These are phyloP conservation scores for Epizoanthus illoricatus DNA, from an alignment of 92 coral and sea anemone species.

Conservation along the genomic window DNA sequence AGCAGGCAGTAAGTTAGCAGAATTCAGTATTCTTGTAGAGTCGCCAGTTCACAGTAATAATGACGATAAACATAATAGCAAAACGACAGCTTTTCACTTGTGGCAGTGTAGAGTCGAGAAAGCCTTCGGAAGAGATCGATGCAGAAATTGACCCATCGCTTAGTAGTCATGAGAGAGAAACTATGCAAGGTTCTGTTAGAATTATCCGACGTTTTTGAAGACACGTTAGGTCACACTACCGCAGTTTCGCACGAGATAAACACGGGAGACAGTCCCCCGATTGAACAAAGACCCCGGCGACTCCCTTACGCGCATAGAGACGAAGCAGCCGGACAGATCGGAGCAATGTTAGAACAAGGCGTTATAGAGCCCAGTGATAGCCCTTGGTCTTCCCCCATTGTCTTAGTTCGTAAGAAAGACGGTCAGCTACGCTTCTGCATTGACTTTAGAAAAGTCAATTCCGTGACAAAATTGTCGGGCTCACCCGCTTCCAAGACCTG, in stretches of 20 bases:
- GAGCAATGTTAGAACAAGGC: conserved; percentile 44
- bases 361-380: conserved; percentile 45
- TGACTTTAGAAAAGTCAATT: conserved; percentile 5
- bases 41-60: neutral
- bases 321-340: conserved; percentile 35
- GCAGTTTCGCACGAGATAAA: neutral
- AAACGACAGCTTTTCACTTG: neutral
- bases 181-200: conserved; percentile 1
- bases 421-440: conserved; percentile 48
- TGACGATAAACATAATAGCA: neutral
- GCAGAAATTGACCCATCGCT: conserved; percentile 28
- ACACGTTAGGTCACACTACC: conserved; percentile 1
- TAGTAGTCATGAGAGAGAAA: neutral
- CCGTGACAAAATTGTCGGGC: conserved; percentile 24
- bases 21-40: conserved; percentile 9
- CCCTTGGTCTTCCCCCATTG: conserved; percentile 56
- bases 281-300: conserved; percentile 41
- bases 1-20: conserved; percentile 22
- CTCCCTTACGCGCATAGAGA: conserved; percentile 47
- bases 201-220: conserved; percentile 14
- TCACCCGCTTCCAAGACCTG: conserved; percentile 43
- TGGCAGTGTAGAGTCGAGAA: neutral
- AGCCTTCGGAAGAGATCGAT: conserved; percentile 33
- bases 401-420: conserved; percentile 41
- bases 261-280: neutral